These are phyloP conservation scores for Xenopus laevis DNA, from an alignment of 2,113 vertebrate genomes.

Conservation along the genomic window DNA sequence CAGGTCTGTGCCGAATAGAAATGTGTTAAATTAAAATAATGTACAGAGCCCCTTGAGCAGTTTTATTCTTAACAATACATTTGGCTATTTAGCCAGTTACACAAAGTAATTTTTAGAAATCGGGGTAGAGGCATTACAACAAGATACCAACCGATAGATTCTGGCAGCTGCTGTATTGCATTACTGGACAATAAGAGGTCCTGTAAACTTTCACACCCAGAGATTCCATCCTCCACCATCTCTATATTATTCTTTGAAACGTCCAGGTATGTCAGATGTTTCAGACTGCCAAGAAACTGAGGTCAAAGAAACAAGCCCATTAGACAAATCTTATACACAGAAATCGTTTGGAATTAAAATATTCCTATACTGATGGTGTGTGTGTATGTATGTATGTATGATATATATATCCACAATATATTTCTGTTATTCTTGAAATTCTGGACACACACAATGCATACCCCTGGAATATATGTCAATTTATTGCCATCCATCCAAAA, in stretches of 20 bases:
- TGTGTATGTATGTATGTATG: too few species aligned
- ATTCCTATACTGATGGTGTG: too few species aligned
- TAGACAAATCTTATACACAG: not conserved
- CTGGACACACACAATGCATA: conserved; percentile 57
- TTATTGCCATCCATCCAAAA: conserved; percentile 98
- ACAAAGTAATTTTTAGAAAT: too few species aligned
- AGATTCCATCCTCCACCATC: conserved; percentile 90
- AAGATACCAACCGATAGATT: conserved; percentile 82
- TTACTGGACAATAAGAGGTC: conserved; percentile 93
- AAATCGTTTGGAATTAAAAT: too few species aligned
- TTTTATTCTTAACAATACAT: too few species aligned
- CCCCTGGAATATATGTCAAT: conserved; percentile 92
- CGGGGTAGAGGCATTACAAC: not conserved
- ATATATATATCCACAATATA: too few species aligned
- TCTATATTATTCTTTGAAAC: conserved; percentile 97
- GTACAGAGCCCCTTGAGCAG: too few species aligned
- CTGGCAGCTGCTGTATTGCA: conserved; percentile 87
- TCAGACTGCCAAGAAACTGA: conserved; percentile 88
- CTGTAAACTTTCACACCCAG: conserved; percentile 88
- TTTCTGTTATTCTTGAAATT: too few species aligned
- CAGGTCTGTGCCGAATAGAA: too few species aligned
- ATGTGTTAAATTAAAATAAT: too few species aligned
- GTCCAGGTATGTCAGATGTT: conserved; percentile 90
- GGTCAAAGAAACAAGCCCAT: conserved; percentile 34
- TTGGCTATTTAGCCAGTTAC: too few species aligned